Conservation (phyloP, 2,888 invertebrate species). For the Philhelius pedissequus region DNA sequence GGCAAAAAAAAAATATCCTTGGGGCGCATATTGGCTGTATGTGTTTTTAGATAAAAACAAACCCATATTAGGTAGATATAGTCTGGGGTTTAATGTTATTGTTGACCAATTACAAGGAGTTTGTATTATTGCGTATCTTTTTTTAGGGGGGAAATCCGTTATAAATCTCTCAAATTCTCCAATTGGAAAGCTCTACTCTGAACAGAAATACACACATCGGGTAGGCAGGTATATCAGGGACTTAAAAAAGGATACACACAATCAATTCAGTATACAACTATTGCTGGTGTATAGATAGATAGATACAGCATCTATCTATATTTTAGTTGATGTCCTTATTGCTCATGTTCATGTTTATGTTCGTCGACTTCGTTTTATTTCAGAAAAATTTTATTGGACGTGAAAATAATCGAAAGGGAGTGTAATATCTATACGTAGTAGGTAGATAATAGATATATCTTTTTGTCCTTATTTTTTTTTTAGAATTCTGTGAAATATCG, state of each 20-base stretch:
- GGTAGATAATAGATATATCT: too few relatives aligned
- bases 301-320: slow-evolving; percentile 7
- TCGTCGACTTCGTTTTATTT: slow-evolving; percentile 54
- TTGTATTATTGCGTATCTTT: slow-evolving; percentile 49
- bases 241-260: slow-evolving; percentile 40
- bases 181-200: slow-evolving; percentile 41
- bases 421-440: slow-evolving; percentile 18
- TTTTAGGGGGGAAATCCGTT: slow-evolving; percentile 48
- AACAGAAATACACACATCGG: background rate
- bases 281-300: background rate
- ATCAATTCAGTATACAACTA: slow-evolving; percentile 23
- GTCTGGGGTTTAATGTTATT: slow-evolving; percentile 46
- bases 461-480: slow-evolving; percentile 12
- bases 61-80: background rate
- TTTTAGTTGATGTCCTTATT: background rate
- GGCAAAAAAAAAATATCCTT: background rate
- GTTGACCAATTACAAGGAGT: slow-evolving; percentile 64
- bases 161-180: slow-evolving; percentile 61
- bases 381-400: slow-evolving; percentile 62
- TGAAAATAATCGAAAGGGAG: slow-evolving; percentile 66
- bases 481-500: slow-evolving; percentile 9
- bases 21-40: slow-evolving; percentile 38
- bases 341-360: slow-evolving; percentile 28
- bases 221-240: slow-evolving; percentile 31
- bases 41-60: background rate